Conservation (phyloP, 2,113 vertebrate genomes). For the Hippocampus abdominalis region DNA sequence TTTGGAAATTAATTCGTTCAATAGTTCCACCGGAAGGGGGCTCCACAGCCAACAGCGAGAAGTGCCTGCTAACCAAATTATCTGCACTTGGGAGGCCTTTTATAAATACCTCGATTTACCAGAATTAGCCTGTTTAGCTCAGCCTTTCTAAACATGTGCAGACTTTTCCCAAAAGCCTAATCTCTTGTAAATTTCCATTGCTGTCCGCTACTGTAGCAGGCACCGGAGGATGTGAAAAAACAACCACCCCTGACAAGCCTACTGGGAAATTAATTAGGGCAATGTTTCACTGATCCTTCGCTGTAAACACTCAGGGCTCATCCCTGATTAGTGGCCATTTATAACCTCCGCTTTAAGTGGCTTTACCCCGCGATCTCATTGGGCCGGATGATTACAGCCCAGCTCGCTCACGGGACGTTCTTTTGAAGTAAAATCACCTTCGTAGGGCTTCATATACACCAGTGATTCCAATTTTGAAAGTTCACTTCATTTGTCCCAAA, state of each 20-base stretch:
- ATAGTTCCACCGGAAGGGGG: constrained; percentile 47
- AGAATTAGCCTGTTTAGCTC: constrained; percentile 60
- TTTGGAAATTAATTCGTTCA: background rate
- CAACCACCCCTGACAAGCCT: constrained; percentile 35
- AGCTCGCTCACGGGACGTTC: constrained; percentile 27
- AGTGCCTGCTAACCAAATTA: constrained; percentile 22
- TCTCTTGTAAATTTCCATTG: constrained; percentile 60
- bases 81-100: constrained; percentile 44
- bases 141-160: constrained; percentile 57
- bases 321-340: constrained; percentile 72
- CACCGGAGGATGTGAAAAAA: constrained; percentile 55
- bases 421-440: constrained; percentile 22
- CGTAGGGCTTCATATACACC: background rate
- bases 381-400: constrained; percentile 45
- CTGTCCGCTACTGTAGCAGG: constrained; percentile 47
- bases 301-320: constrained; percentile 65
- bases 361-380: constrained; percentile 59
- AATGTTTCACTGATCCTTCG: constrained; percentile 66
- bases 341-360: constrained; percentile 67
- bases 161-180: constrained; percentile 57
- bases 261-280: constrained; percentile 69
- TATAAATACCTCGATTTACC: constrained; percentile 55
- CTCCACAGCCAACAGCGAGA: constrained; percentile 27
- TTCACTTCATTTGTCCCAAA: no score
- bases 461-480: no score